Conservation (phyloP, 2,797 vertebrate species). For the Gymnoscopelus braueri region DNA sequence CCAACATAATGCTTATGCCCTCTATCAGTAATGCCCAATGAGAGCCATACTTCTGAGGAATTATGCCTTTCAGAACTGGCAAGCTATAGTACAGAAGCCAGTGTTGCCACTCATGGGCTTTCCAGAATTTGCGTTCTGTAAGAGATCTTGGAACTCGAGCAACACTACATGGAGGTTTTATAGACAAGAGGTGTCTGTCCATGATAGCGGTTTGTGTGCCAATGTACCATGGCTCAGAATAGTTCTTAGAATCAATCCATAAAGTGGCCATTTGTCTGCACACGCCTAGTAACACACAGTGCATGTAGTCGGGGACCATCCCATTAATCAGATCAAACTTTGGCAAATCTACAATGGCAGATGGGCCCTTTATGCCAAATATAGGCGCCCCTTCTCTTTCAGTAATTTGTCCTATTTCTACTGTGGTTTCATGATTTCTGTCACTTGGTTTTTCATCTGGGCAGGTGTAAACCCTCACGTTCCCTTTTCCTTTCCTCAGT, state of each 20-base stretch:
- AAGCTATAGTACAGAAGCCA: conserved; percentile 45
- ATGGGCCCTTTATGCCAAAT: conserved; percentile 41
- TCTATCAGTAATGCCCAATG: conserved; percentile 46
- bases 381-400: conserved; percentile 29
- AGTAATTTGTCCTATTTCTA: conserved; percentile 41
- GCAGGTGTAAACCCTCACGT: conserved; percentile 16
- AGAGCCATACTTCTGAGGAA: conserved; percentile 39
- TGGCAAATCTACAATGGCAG: conserved; percentile 29
- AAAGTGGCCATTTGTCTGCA: conserved; percentile 39
- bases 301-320: conserved; percentile 47
- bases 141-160: conserved; percentile 34
- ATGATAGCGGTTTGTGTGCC: conserved; percentile 28
- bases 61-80: conserved; percentile 43
- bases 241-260: conserved; percentile 41
- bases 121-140: conserved; percentile 36
- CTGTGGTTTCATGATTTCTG: conserved; percentile 28
- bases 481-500: conserved; percentile 13
- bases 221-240: conserved; percentile 41
- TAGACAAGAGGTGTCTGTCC: conserved; percentile 13
- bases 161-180: conserved; percentile 27
- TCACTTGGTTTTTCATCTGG: conserved; percentile 9
- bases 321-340: too few relatives aligned
- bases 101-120: conserved; percentile 39
- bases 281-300: conserved; percentile 47
- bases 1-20: conserved; percentile 36